These are phyloP conservation scores for Brienomyrus brachyistius DNA, from an alignment of 2,113 vertebrate genomes.

Conservation along the genomic window DNA sequence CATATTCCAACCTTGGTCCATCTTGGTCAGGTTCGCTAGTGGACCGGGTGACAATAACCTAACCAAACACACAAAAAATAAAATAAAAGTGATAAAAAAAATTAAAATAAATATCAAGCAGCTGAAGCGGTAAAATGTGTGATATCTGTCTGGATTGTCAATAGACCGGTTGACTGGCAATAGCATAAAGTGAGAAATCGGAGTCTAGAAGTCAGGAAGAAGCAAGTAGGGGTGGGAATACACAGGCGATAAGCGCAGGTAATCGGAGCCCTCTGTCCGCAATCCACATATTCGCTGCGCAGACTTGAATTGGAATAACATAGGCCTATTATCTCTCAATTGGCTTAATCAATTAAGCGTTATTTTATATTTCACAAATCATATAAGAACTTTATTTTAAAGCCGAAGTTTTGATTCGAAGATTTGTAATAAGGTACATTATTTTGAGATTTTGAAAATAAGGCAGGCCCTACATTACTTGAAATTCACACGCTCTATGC, in stretches of 20 bases:
- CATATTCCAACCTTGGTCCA: background rate
- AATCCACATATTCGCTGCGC: constrained; percentile 1
- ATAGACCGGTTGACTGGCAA: background rate
- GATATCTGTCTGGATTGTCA: background rate
- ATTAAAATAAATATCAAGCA: background rate
- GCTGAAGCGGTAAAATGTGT: background rate
- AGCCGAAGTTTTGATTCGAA: background rate
- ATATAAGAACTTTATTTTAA: background rate
- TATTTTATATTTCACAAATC: background rate
- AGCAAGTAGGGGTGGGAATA: constrained; percentile 8
- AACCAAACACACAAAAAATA: background rate
- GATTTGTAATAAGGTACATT: background rate
- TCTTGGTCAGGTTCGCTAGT: background rate
- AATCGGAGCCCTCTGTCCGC: background rate
- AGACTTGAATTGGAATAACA: constrained; percentile 2
- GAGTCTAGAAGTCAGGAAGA: constrained; percentile 5
- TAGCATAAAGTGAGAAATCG: background rate
- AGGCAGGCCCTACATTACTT: background rate
- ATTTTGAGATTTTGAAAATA: background rate
- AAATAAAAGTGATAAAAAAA: background rate
- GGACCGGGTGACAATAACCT: background rate
- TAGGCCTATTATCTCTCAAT: background rate
- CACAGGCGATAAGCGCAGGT: background rate
- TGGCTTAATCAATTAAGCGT: background rate
- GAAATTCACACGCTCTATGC: background rate